Evolutionary conservation across 2,888 invertebrate genomes (phyloP), one percentile per base, ranked within the genome.

Genomic region (Meiosimyza platycephala): DNA sequence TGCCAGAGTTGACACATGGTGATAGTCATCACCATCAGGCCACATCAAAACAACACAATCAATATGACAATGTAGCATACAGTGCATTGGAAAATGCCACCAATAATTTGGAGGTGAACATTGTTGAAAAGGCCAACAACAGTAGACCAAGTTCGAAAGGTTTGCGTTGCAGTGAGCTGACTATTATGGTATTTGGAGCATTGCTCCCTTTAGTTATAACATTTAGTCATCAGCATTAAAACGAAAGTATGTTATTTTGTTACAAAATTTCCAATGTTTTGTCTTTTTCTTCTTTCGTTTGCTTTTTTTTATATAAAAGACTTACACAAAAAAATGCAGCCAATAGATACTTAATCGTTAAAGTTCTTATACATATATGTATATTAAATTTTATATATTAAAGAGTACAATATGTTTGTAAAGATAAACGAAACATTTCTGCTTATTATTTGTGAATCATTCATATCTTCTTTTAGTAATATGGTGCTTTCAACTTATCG

Each of bases 131-230:
- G 57, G 77, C 48, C 9, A 16, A 16, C 22, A 18, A 12, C 52
- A 28, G 47, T 54, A n/a, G 12, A 79, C 71, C 77, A 75, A 52
- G 67, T 72, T 52, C 72, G n/a, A 80, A 79, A 7, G 92, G 93
- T 0, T 90, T 98, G 62, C 92, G 91, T 73, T 90, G 92, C 73
- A 90, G 91, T 75, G 98, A 99, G 87, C 89, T 99, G 72, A 80
- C 94, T 0, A 92, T 93, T 62, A 89, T 99, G 74, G 93, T 98
- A 2, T 86, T 93, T 28, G 99, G 99, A 0, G 94, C 97, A 1
- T 85, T 98, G 71, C 87, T 96, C 74, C 99, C 99, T 0, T 89
- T 97, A 0, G 85, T 98, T 40, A 89, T 99, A n/a, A 94, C 98
- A 0, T 90, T 97, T 80, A 95, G 97, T 4, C 98, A 99, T 88